Conservation (phyloP, 2,797 vertebrate species). For the Danio choprae region DNA sequence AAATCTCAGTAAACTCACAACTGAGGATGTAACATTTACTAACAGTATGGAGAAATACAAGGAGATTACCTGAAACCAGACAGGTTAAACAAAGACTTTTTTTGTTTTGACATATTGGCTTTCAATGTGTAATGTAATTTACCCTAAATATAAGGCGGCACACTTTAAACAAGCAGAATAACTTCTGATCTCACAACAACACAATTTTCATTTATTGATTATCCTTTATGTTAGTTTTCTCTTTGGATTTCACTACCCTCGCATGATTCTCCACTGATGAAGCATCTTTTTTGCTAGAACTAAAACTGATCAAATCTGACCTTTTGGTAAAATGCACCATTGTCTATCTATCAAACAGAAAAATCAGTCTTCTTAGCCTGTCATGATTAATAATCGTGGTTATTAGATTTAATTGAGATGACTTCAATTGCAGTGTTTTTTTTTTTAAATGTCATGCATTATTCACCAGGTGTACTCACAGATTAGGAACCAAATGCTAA, state of each 20-base stretch:
- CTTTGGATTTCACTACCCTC: no score
- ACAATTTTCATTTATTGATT: background rate
- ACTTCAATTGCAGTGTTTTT: no score
- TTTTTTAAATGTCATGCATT: background rate
- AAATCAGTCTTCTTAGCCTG: no score
- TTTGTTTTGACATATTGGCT: background rate
- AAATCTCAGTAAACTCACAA: background rate
- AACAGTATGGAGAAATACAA: background rate
- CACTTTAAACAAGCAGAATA: background rate
- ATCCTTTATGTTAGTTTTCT: no score
- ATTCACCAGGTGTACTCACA: background rate
- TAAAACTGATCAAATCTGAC: background rate
- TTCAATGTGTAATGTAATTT: background rate
- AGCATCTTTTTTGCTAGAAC: background rate
- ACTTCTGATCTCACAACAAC: background rate
- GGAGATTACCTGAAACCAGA: background rate
- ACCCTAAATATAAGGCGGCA: background rate
- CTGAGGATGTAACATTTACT: background rate
- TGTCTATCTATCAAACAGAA: background rate
- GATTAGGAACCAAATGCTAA: background rate
- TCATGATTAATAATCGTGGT: no score
- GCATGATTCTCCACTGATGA: background rate
- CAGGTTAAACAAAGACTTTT: background rate
- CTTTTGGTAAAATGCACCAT: background rate
- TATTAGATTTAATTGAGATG: no score